Conservation (phyloP, 1,140 invertebrate genomes). For the Bombyx mori region DNA sequence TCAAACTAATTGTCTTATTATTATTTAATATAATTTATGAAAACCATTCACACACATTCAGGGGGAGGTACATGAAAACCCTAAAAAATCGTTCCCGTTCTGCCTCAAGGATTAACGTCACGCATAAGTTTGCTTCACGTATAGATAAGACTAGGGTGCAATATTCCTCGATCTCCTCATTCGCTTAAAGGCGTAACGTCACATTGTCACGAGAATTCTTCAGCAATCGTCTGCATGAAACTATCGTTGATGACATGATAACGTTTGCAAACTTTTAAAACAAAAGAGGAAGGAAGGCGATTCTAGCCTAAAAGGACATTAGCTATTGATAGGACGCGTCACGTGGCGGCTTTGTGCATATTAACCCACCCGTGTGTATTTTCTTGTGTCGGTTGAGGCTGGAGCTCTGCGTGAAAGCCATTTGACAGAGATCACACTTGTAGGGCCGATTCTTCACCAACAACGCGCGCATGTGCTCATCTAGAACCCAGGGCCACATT, state of each 20-base stretch:
- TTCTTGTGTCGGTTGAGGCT: slow-evolving; percentile 87
- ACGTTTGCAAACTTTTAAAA: slow-evolving; percentile 10
- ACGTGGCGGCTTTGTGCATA: slow-evolving; percentile 27
- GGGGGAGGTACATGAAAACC: slow-evolving; percentile 43
- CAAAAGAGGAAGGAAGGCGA: slow-evolving; percentile 11
- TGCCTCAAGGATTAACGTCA: slow-evolving; percentile 45
- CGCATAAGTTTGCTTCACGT: slow-evolving; percentile 33
- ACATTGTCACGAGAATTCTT: slow-evolving; percentile 71
- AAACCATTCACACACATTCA: slow-evolving; percentile 54
- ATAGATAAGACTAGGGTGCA: slow-evolving; percentile 44
- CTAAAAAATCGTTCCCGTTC: slow-evolving; percentile 31
- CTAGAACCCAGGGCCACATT: slow-evolving; percentile 63
- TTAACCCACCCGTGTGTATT: slow-evolving; percentile 80
- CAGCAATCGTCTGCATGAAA: slow-evolving; percentile 63
- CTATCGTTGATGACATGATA: slow-evolving; percentile 28
- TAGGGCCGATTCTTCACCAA: slow-evolving; percentile 79
- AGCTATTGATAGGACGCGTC: slow-evolving; percentile 10
- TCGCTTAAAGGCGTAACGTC: slow-evolving; percentile 48
- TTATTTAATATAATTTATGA: slow-evolving; percentile 30
- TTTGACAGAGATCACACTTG: slow-evolving; percentile 82
- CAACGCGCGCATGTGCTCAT: slow-evolving; percentile 72
- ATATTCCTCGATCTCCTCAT: slow-evolving; percentile 7
- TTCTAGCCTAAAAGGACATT: neutral
- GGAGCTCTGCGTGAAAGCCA: slow-evolving; percentile 84
- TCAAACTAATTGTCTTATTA: slow-evolving; percentile 41